Conservation (phyloP, 2,113 vertebrate species). For the Hyperoodon ampullatus region DNA sequence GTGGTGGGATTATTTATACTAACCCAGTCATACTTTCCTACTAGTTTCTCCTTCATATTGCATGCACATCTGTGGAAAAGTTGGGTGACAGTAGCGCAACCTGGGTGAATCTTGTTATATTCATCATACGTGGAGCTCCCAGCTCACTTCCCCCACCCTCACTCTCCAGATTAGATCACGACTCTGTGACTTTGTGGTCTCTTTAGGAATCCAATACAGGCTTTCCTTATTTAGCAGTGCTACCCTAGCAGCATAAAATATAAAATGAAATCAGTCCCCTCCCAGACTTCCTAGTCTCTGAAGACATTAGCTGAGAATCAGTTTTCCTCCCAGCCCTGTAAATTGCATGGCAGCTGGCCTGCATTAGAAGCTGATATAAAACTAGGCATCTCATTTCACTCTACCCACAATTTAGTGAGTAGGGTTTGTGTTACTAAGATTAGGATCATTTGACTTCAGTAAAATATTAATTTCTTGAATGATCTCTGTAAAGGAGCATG, state of each 20-base stretch:
- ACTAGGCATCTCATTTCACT: background rate
- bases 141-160: background rate
- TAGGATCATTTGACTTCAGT: background rate
- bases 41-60: background rate
- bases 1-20: background rate
- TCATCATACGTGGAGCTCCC: rapidly evolving
- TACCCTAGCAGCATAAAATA: background rate
- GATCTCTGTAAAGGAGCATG: background rate
- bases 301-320: background rate
- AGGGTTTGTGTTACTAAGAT: background rate
- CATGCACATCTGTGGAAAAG: background rate
- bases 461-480: background rate
- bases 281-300: background rate
- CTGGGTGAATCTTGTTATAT: too few relatives aligned
- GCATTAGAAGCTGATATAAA: background rate
- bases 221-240: background rate
- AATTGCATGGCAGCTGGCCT: background rate
- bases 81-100: background rate
- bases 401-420: background rate
- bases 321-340: background rate
- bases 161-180: background rate
- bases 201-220: background rate
- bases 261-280: background rate
- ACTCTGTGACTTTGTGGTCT: background rate
- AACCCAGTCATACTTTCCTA: background rate